Evolutionary conservation across 2,888 invertebrate genomes (phyloP).

Genomic region (Drosophila siamana): DNA sequence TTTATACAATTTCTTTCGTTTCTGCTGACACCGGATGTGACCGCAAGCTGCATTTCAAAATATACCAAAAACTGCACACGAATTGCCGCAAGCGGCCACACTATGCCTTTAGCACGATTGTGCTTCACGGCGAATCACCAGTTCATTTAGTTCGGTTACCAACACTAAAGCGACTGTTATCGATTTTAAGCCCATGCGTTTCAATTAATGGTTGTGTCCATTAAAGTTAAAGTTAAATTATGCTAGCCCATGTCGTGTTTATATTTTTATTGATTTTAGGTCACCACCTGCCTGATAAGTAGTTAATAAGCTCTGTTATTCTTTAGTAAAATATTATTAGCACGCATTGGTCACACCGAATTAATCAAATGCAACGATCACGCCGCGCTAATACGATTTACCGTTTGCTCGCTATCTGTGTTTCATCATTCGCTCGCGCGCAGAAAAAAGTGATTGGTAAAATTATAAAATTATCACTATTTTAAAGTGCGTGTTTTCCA

Average conservation of each 20-base stretch:
- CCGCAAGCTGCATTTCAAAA: background rate
- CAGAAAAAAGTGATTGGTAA: too few species aligned
- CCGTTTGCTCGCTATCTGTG: slow-evolving; percentile 1
- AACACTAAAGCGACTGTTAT: background rate
- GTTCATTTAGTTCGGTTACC: background rate
- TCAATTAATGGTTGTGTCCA: too few species aligned
- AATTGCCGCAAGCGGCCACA: background rate
- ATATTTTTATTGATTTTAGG: too few species aligned
- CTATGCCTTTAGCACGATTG: background rate
- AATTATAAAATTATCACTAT: too few species aligned
- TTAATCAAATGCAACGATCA: slow-evolving; percentile 51
- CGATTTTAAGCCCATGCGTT: slow-evolving; percentile 13
- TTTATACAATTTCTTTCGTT: slow-evolving; percentile 19
- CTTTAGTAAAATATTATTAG: background rate
- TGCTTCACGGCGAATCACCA: background rate
- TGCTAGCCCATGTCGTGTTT: too few species aligned
- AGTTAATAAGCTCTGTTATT: background rate
- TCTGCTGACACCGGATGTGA: slow-evolving; percentile 9
- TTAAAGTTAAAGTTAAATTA: too few species aligned
- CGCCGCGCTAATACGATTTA: slow-evolving; percentile 8
- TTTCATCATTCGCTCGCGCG: slow-evolving; percentile 6
- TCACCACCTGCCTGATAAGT: too few species aligned
- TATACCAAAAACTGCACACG: background rate
- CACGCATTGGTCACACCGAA: slow-evolving; percentile 31
- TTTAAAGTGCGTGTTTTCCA: too few species aligned